Evolutionary conservation across 2,888 invertebrate species (phyloP).

Genomic region (Dermolepida albohirtum): DNA sequence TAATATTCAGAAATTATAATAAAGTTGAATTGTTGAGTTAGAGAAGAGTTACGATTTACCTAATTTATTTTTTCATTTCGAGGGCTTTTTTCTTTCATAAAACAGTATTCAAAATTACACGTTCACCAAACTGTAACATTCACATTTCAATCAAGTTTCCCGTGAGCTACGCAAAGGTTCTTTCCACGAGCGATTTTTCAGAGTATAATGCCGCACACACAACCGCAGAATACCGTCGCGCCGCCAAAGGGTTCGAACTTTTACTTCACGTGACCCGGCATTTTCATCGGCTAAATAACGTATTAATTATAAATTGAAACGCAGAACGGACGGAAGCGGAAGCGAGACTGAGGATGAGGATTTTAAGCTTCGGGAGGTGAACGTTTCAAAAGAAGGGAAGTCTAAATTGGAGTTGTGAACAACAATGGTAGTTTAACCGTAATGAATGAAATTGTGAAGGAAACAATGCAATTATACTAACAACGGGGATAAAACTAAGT

Average conservation of each 20-base stretch:
- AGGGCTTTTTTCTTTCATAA: too few species aligned
- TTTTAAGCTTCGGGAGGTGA: constrained; percentile 45
- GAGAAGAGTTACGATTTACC: too few species aligned
- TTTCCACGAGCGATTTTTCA: too few species aligned
- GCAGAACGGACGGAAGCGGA: constrained; percentile 43
- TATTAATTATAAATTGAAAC: constrained; percentile 46
- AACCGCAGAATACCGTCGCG: constrained; percentile 19
- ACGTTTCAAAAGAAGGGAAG: constrained; percentile 54
- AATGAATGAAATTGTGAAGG: constrained; percentile 56
- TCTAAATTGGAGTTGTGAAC: constrained; percentile 59
- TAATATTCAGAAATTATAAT: too few species aligned
- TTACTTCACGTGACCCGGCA: constrained; percentile 13
- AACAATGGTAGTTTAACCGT: constrained; percentile 55
- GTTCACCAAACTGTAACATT: too few species aligned
- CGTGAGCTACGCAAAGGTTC: too few species aligned
- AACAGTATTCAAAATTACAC: too few species aligned
- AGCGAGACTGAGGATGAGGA: constrained; percentile 46
- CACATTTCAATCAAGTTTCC: too few species aligned
- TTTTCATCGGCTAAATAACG: constrained; percentile 34
- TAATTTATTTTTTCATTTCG: too few species aligned
- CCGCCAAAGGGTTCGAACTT: constrained; percentile 11
- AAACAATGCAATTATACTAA: constrained; percentile 49
- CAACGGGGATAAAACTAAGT: constrained; percentile 48
- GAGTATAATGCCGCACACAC: neutral
- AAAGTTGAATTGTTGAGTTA: too few species aligned